Conservation (phyloP, 2,888 invertebrate genomes). For the Ochropleura plecta region DNA sequence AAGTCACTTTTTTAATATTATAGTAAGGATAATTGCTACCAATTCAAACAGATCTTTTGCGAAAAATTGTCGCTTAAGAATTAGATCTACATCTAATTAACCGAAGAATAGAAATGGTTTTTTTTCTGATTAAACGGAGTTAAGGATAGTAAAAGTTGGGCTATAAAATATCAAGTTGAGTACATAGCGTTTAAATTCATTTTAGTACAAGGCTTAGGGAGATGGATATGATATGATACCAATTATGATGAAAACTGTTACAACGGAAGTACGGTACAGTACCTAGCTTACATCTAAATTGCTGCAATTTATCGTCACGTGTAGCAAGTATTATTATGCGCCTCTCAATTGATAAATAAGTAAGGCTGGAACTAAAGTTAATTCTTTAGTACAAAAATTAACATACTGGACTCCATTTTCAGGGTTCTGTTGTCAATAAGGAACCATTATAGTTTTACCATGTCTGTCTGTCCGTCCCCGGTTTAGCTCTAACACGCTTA, state of each 20-base stretch:
- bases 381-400: no score
- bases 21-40: no score
- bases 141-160: neutral
- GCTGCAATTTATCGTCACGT: slow-evolving; percentile 14
- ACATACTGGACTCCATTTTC: neutral
- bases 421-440: no score
- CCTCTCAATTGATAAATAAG: neutral
- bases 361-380: neutral
- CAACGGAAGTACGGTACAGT: slow-evolving; percentile 18
- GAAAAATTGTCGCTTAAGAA: neutral
- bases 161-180: neutral
- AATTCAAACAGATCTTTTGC: no score
- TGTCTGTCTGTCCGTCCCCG: no score
- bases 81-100: neutral
- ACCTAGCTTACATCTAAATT: slow-evolving; percentile 17
- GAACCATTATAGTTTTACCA: no score
- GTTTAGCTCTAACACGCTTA: no score
- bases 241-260: neutral
- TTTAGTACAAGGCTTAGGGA: neutral
- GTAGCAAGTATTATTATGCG: slow-evolving; percentile 4
- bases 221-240: neutral
- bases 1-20: no score
- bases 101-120: neutral
- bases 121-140: neutral
- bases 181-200: neutral